Percentiles rank a stretch among this genome's conserved stretches.
These are phyloP conservation scores for Ophraella communa DNA, from an alignment of 2,888 invertebrate species.

Conservation along the genomic window DNA sequence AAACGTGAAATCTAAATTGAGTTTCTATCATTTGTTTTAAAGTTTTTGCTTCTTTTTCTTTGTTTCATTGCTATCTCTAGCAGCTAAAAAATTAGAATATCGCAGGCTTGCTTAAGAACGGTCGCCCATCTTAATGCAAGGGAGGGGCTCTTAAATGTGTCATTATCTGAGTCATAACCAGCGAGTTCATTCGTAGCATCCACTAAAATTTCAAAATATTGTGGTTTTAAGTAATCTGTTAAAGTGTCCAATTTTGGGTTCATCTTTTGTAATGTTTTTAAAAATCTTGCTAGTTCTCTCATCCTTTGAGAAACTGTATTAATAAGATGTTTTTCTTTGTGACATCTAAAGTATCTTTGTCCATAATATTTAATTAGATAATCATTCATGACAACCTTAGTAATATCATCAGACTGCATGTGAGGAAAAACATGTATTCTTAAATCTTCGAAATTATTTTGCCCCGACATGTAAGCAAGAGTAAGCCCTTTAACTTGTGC, in stretches of 20 bases:
- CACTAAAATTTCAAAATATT: background rate
- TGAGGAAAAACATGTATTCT: conserved; percentile 2
- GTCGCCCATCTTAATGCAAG: conserved; percentile 29
- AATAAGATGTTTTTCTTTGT: conserved; percentile 5
- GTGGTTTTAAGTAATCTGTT: conserved; percentile 6
- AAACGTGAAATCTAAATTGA: conserved; percentile 22
- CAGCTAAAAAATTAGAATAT: conserved; percentile 21
- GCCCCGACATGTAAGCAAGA: conserved; percentile 1
- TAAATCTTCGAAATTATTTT: conserved; percentile 8
- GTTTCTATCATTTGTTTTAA: conserved; percentile 23
- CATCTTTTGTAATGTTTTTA: background rate
- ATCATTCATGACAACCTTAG: conserved; percentile 5
- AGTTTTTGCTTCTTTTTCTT: conserved; percentile 11
- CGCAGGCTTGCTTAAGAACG: conserved; percentile 26
- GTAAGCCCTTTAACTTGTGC: conserved; percentile 5
- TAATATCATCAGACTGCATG: conserved; percentile 12
- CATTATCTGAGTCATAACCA: conserved; percentile 13
- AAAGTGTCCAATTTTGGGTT: background rate
- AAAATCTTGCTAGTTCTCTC: conserved; percentile 1
- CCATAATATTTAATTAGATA: conserved; percentile 6
- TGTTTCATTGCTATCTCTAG: conserved; percentile 13
- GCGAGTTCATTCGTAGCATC: conserved; percentile 16
- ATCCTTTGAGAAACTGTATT: background rate
- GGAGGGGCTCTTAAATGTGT: conserved; percentile 25
- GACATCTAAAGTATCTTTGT: conserved; percentile 11